phyloP scores from a whole-genome alignment of 2,888 invertebrate species.

The Mellilla xanthometata region DNA sequence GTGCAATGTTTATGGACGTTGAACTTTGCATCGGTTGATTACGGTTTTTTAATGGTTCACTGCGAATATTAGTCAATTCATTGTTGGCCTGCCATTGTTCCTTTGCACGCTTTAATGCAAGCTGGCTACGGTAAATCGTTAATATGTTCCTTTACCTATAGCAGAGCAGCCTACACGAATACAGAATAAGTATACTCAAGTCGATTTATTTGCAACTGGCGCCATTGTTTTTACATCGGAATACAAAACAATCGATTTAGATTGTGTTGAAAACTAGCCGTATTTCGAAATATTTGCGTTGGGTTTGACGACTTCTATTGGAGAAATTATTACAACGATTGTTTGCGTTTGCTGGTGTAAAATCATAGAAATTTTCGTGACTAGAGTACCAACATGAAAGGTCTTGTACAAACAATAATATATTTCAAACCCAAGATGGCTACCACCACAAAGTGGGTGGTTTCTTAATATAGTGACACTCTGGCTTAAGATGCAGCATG shows the following conservation, averaged over 20 bases:
- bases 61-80: conserved; percentile 64
- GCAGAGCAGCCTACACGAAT: conserved; percentile 3
- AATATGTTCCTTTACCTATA: conserved; percentile 18
- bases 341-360: too few relatives aligned
- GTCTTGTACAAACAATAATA: too few relatives aligned
- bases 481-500: too few relatives aligned
- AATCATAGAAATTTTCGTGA: too few relatives aligned
- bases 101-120: conserved; percentile 20
- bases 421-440: too few relatives aligned
- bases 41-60: conserved; percentile 71
- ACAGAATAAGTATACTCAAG: conserved; percentile 7
- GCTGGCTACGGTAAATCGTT: conserved; percentile 30
- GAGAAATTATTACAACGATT: too few relatives aligned
- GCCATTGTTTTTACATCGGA: conserved; percentile 12
- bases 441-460: too few relatives aligned
- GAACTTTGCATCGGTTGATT: conserved; percentile 75
- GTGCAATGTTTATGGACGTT: conserved; percentile 58
- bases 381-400: too few relatives aligned
- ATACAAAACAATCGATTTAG: conserved; percentile 7
- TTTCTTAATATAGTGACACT: too few relatives aligned
- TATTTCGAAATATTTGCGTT: too few relatives aligned
- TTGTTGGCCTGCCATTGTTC: conserved; percentile 50
- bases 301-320: too few relatives aligned
- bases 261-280: neutral
- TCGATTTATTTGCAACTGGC: conserved; percentile 12